Evolutionary conservation across 2,888 invertebrate genomes (phyloP).

Genomic region (Drosophila percnosoma): DNA sequence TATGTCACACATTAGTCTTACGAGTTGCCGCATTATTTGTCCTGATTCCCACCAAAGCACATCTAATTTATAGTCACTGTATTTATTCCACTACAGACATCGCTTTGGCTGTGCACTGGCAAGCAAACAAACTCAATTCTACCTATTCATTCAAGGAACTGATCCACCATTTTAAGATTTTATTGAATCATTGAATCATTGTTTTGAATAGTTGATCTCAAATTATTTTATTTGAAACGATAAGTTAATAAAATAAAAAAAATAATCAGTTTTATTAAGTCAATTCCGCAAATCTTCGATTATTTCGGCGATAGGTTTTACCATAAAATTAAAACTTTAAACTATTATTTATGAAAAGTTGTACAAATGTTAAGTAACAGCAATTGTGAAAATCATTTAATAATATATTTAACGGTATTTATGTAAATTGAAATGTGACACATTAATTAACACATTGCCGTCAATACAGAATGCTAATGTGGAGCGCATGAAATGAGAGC

Average conservation of each 20-base stretch:
- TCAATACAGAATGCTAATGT: slow-evolving; percentile 8
- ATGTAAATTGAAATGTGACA: slow-evolving; percentile 24
- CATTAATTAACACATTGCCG: slow-evolving; percentile 58
- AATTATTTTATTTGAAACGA: no score
- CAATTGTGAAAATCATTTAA: slow-evolving; percentile 5
- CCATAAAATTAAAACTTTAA: background rate
- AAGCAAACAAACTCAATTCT: background rate
- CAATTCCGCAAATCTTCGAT: background rate
- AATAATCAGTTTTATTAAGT: background rate
- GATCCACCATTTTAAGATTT: background rate
- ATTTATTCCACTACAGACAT: slow-evolving; percentile 1
- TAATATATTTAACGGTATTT: slow-evolving; percentile 11
- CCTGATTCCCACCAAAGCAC: background rate
- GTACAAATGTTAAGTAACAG: background rate
- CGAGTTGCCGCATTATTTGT: slow-evolving; percentile 34
- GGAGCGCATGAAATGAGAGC: background rate
- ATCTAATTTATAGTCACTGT: slow-evolving; percentile 32
- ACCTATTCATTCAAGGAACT: no score
- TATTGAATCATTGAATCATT: background rate
- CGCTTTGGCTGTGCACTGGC: background rate
- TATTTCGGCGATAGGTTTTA: background rate
- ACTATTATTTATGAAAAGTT: background rate
- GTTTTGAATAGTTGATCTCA: background rate
- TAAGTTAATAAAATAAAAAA: background rate
- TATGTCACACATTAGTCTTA: slow-evolving; percentile 50